Evolutionary conservation across 1,140 invertebrate species (phyloP).

Genomic region (Trachelipus rathkii): DNA sequence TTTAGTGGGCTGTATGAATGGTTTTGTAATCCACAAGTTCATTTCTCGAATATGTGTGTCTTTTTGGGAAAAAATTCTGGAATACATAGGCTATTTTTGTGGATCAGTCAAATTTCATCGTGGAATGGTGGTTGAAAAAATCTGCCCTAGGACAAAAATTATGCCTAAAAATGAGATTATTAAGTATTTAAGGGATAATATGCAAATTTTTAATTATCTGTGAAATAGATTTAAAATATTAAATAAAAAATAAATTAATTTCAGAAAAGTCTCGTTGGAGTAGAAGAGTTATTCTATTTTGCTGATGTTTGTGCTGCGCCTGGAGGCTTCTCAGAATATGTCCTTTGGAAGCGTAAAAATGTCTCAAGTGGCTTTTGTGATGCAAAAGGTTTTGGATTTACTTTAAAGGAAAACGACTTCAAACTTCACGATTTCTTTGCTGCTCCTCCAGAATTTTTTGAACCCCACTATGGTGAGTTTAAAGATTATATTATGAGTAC

Average conservation of each 20-base stretch:
- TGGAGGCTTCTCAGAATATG: slow-evolving; percentile 93
- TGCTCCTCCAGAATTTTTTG: slow-evolving; percentile 76
- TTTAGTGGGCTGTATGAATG: no score
- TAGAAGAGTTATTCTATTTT: slow-evolving; percentile 73
- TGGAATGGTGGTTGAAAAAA: no score
- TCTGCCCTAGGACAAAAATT: background rate
- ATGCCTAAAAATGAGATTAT: background rate
- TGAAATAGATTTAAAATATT: background rate
- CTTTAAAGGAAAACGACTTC: slow-evolving; percentile 86
- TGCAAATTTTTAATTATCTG: background rate
- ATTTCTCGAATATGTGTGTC: no score
- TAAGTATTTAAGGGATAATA: background rate
- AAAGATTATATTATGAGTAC: no score
- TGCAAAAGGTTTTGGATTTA: slow-evolving; percentile 81
- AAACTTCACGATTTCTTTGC: slow-evolving; percentile 85
- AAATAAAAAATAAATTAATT: no score
- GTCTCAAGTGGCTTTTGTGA: slow-evolving; percentile 63
- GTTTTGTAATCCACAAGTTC: no score
- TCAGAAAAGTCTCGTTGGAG: slow-evolving; percentile 50
- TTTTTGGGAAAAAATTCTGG: no score
- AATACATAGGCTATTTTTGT: no score
- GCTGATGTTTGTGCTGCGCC: slow-evolving; percentile 97
- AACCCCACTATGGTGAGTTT: slow-evolving; percentile 76
- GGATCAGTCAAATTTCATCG: no score
- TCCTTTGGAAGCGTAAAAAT: slow-evolving; percentile 58